A percentile compares a stretch with the other conserved stretches of the same genome.
These are phyloP conservation scores for Babylonia areolata DNA, from an alignment of 1,140 invertebrate genomes.

Conservation along the genomic window DNA sequence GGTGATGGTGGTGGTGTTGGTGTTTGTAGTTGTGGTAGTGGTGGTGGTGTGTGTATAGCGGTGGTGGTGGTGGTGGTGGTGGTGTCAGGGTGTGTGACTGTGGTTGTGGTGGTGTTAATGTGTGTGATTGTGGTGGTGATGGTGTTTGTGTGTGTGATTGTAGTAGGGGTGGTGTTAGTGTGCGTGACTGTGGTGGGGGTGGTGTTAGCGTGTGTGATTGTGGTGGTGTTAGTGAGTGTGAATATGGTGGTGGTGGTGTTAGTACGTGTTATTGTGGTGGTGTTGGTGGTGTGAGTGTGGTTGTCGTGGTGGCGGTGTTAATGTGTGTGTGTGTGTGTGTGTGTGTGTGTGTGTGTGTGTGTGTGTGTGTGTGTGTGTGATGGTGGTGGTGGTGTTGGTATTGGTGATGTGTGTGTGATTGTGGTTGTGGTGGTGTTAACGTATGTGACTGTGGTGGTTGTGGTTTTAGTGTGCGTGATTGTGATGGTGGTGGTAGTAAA, in stretches of 20 bases:
- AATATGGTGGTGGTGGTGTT: too few species aligned
- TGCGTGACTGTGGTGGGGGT: too few species aligned
- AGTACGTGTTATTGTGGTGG: too few species aligned
- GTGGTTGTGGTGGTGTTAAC: background rate
- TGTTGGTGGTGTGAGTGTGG: too few species aligned
- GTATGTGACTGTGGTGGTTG: background rate
- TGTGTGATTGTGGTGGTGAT: too few species aligned
- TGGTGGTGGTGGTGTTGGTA: background rate
- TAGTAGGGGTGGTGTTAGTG: too few species aligned
- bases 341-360: conserved; percentile 10
- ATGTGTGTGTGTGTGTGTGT: conserved; percentile 9
- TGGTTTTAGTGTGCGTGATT: too few species aligned
- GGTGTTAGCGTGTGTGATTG: too few species aligned
- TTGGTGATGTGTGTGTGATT: background rate
- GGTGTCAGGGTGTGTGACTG: conserved; percentile 11
- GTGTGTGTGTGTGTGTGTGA: conserved; percentile 13
- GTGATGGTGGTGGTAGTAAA: too few species aligned
- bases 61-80: too few species aligned
- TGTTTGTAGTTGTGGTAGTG: background rate
- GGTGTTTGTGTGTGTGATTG: too few species aligned
- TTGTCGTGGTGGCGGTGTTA: background rate
- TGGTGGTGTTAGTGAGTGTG: too few species aligned
- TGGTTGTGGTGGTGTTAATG: background rate
- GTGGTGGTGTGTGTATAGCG: background rate
- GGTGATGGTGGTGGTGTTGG: background rate